Base-by-base conservation (phyloP, 2,113 vertebrate species). In the Pseudorasbora parva region DNA sequence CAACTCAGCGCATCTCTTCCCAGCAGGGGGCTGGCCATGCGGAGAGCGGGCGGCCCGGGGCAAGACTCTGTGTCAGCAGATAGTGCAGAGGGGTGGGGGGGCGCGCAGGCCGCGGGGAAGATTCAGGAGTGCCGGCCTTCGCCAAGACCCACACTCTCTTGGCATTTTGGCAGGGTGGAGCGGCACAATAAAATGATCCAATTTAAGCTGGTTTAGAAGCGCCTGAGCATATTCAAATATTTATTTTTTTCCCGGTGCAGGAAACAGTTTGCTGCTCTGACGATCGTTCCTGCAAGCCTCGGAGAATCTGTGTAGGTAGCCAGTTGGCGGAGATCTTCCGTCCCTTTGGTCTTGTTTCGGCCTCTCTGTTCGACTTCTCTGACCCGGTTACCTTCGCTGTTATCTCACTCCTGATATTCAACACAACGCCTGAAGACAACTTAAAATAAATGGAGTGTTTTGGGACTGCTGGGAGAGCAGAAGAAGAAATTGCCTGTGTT, bases 161-260 rank as follows among this genome's bases (percentile, higher is more conserved):
- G 94, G 94, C 94, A 94, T 95, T 94, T 95, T 95, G 94, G 94
- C 94, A 94, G 87, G 90, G 91, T 72, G 91, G 93, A 78, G 92
- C 92, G 91, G 92, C 90, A 89, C 91, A 91, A 91, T 89, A 89
- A 92, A 93, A 92, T 93, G 93, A 94, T 95, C 94, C 93, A 93
- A 93, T 94, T 94, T 95, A 94, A 95, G 93, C 93, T 91, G 92
- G 93, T 94, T 91, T 87, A 92, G 91, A 90, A 94, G 92, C 81
- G 90, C 88, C 87, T 92, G 89, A 94, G 93, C 93, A 94, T 94
- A 94, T 94, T 94, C 94, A 94, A 94, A 94, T 94, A 94, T 94
- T 94, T 94, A 90, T 92, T 93, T 93, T 93, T 91, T 91, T 90
- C 68, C 43, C 43, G 12, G 77, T 6, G 37, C 37, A 37, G 37